Evolutionary conservation across 2,113 vertebrate species (phyloP).

Genomic region (Apteryx mantelli): DNA sequence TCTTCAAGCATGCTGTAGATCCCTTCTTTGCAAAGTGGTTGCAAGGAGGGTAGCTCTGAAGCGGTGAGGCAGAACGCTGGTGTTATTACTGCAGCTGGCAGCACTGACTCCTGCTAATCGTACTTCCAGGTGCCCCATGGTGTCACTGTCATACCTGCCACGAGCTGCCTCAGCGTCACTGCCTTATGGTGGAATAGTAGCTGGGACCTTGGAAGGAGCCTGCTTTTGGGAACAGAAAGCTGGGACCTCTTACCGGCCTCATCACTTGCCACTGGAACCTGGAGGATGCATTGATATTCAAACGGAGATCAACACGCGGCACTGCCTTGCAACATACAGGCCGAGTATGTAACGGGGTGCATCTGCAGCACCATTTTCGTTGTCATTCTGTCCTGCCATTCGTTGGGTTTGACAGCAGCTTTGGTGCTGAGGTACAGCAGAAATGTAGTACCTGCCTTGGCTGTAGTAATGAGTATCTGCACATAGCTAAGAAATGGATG

Average conservation of each 20-base stretch:
- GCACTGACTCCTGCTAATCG: neutral
- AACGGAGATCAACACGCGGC: slow-evolving; percentile 86
- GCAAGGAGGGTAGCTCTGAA: neutral
- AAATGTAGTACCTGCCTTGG: neutral
- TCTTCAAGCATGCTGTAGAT: neutral
- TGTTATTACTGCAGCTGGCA: neutral
- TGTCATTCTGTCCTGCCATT: neutral
- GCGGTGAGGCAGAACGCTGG: neutral
- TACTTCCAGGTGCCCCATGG: slow-evolving; percentile 87
- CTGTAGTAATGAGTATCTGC: neutral
- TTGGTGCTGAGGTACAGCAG: neutral
- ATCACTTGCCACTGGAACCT: slow-evolving; percentile 86
- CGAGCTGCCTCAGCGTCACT: slow-evolving; percentile 84
- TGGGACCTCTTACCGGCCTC: slow-evolving; percentile 82
- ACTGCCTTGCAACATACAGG: slow-evolving; percentile 93
- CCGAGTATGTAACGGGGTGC: slow-evolving; percentile 73
- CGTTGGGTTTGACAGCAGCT: neutral
- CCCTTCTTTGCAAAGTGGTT: neutral
- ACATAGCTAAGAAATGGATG: fast-evolving
- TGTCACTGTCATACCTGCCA: slow-evolving; percentile 90
- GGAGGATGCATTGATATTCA: slow-evolving; percentile 91
- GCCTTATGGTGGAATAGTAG: slow-evolving; percentile 89
- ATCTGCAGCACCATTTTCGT: fast-evolving
- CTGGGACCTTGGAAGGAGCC: slow-evolving; percentile 90
- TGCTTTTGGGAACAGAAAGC: slow-evolving; percentile 92